These are phyloP conservation scores for Dicranocentrus wangi DNA, from an alignment of 2,888 invertebrate species.

Conservation along the genomic window DNA sequence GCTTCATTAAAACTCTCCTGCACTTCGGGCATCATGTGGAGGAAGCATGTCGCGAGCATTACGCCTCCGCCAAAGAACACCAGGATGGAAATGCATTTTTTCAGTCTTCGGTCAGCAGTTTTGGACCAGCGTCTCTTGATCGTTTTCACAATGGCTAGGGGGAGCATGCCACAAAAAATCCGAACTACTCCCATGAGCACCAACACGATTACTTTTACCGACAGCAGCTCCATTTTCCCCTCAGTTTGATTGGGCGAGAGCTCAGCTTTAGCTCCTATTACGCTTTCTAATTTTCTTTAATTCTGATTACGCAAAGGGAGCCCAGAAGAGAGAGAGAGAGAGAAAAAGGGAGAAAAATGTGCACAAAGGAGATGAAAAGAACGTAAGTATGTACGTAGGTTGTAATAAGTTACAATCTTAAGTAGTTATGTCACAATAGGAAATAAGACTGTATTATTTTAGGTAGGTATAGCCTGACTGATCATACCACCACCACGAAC, in stretches of 20 bases:
- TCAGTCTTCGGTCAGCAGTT: constrained; percentile 69
- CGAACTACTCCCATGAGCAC: constrained; percentile 76
- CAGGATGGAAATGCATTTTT: constrained; percentile 72
- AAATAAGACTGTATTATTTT: background rate
- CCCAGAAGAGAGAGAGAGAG: background rate
- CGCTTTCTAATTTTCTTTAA: constrained; percentile 50
- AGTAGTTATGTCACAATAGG: constrained; percentile 41
- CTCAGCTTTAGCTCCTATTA: constrained; percentile 16
- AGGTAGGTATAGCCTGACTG: too few relatives aligned
- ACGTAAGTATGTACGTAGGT: background rate
- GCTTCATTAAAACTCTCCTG: constrained; percentile 73
- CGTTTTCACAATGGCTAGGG: constrained; percentile 76
- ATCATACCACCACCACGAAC: background rate
- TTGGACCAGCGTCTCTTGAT: constrained; percentile 71
- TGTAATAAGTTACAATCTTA: background rate
- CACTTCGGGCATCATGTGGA: constrained; percentile 79
- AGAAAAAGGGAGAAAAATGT: background rate
- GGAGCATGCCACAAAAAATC: constrained; percentile 77
- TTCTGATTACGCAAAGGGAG: constrained; percentile 34
- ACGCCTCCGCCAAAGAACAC: constrained; percentile 78
- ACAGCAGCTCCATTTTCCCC: constrained; percentile 75
- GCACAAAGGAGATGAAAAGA: background rate
- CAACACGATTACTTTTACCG: constrained; percentile 77
- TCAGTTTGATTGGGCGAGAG: background rate
- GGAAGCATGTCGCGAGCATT: constrained; percentile 78